Evolutionary conservation across 2,797 vertebrate species (phyloP).

Genomic region (Acipenser oxyrinchus): DNA sequence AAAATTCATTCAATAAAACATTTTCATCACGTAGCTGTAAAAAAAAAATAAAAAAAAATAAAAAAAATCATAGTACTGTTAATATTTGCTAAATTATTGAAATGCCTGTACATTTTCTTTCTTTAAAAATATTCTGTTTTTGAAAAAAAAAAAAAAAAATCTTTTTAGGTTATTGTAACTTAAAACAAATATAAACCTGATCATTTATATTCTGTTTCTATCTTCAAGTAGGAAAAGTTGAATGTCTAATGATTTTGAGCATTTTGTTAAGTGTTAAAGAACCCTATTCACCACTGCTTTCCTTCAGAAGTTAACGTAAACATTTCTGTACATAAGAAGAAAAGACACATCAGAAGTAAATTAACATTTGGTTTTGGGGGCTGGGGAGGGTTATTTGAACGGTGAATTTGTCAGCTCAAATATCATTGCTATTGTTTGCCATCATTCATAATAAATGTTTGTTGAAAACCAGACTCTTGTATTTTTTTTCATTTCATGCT

Average conservation of each 20-base stretch:
- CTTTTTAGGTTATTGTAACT: constrained; percentile 33
- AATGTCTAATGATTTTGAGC: constrained; percentile 50
- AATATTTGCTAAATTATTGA: constrained; percentile 50
- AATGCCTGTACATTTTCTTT: constrained; percentile 50
- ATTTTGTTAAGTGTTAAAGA: constrained; percentile 38
- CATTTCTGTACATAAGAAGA: constrained; percentile 52
- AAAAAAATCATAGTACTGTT: constrained; percentile 36
- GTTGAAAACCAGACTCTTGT: constrained; percentile 32
- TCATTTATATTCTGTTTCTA: constrained; percentile 47
- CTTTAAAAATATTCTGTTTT: constrained; percentile 35
- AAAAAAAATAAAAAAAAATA: constrained; percentile 37
- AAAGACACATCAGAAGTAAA: constrained; percentile 17
- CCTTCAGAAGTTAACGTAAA: constrained; percentile 36
- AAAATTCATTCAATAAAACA: too few relatives aligned
- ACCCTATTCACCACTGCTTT: constrained; percentile 49
- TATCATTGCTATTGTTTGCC: constrained; percentile 54
- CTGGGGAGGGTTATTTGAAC: constrained; percentile 17
- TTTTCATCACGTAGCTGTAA: constrained; percentile 45
- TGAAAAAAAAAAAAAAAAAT: constrained; percentile 27
- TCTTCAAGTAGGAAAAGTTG: constrained; percentile 48
- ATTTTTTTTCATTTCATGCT: background rate
- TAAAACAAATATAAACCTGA: constrained; percentile 29
- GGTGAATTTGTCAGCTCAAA: constrained; percentile 47
- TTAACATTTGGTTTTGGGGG: constrained; percentile 26
- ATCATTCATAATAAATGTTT: constrained; percentile 61